Conservation (phyloP, 1,140 invertebrate genomes). For the Bombus polaris region DNA sequence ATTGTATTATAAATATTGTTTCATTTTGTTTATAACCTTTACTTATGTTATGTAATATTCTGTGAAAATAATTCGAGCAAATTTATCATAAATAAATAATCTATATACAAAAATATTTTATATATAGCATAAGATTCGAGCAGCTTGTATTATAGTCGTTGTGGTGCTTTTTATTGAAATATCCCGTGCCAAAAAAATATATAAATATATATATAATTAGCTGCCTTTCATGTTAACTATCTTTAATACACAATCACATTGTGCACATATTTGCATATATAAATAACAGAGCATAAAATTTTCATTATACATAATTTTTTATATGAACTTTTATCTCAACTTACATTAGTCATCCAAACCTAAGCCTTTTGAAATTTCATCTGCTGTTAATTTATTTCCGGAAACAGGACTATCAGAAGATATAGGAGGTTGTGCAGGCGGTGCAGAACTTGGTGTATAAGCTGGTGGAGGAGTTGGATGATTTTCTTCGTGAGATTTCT, state of each 20-base stretch:
- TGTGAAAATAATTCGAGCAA: conserved; percentile 20
- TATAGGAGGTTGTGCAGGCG: conserved; percentile 47
- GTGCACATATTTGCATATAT: not conserved
- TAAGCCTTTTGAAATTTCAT: conserved; percentile 80
- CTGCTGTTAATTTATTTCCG: conserved; percentile 74
- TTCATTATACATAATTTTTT: not conserved
- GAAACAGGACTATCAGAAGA: conserved; percentile 56
- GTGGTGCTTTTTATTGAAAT: not conserved
- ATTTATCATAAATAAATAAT: conserved; percentile 44
- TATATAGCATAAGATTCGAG: conserved; percentile 17
- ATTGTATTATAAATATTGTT: conserved; percentile 26
- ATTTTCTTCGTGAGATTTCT: conserved; percentile 64
- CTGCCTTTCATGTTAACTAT: not conserved
- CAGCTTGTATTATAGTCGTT: not conserved
- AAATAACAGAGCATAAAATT: conserved; percentile 44
- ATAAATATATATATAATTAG: conserved; percentile 8
- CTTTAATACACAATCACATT: not conserved
- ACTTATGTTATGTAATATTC: conserved; percentile 4
- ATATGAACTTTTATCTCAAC: not conserved
- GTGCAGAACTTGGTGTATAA: conserved; percentile 45
- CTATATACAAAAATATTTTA: conserved; percentile 20
- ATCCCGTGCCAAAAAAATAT: not conserved
- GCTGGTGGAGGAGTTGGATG: conserved; percentile 31
- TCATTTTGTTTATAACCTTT: not conserved
- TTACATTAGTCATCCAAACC: conserved; percentile 74